Base-by-base conservation (phyloP, 2,113 vertebrate genomes). In the Dendropsophus ebraccatus region DNA sequence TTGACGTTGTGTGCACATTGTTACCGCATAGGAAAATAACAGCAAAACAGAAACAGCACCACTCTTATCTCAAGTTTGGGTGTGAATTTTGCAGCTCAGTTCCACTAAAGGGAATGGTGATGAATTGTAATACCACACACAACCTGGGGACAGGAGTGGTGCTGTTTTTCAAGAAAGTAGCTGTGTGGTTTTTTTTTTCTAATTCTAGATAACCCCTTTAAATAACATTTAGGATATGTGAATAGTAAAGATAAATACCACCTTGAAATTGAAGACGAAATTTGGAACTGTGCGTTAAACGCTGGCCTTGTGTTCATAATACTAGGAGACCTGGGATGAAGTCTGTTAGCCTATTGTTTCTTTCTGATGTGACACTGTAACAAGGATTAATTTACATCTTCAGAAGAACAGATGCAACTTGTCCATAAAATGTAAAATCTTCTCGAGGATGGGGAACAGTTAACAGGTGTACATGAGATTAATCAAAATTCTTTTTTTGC, bases 401-500 rank as follows among this genome's bases (percentile, higher is more conserved):
- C 60, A 69, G 74, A 25, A 65, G 83, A 85, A 47, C 83, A 85
- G 74, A 85, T 85, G 83, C 41, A 78, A 85, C 75, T 85, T 78
- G 83, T 86, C 49, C 37, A 69, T 85, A 65, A 78, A 70, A 32
- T 50, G 32, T 45, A 86, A 80, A 70, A 70, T 79, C 30, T 86
- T 69, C 54, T 86, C 37, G 47, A 86, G 62, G 54, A 79, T 56
- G 62, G 62, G 37, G n/a, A 78, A 86, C 75, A 80, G 75, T 86
- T 86, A 86, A 86, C 75, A 86, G 75, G 75, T 86, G 84, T 79
- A 86, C 75, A 79, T 79, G 60, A 80, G 79, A 86, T 86, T 69
- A 70, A 86, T 86, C 62, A 86, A 69, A 79, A 86, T 86, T 70
- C 49, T 74, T 73, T 70, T 70, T 82, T 78, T 69, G 74, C 30